These are phyloP conservation scores for Catharus ustulatus DNA, from an alignment of 2,797 vertebrate genomes.

Conservation along the genomic window DNA sequence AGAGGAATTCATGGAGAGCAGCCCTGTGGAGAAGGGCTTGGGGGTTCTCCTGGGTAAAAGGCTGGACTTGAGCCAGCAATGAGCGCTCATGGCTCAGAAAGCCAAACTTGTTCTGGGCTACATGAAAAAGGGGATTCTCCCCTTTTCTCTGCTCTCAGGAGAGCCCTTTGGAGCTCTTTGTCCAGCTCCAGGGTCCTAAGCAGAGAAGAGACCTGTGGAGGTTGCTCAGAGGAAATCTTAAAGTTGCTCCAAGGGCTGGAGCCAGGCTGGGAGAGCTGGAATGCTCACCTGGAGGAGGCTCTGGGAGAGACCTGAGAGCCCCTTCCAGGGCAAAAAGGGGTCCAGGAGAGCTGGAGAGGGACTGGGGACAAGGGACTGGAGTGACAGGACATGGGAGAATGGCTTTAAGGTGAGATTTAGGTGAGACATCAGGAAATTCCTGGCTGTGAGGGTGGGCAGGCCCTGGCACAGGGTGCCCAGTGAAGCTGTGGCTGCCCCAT, in stretches of 20 bases:
- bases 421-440: neutral
- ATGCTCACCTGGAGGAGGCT: neutral
- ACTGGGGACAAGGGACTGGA: neutral
- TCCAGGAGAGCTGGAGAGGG: neutral
- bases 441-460: neutral
- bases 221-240: neutral
- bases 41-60: neutral
- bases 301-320: neutral
- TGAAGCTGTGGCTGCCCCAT: neutral
- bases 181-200: neutral
- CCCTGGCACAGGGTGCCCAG: neutral
- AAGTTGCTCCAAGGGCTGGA: neutral
- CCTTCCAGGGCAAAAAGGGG: neutral
- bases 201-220: too few relatives aligned
- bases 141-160: rapidly evolving
- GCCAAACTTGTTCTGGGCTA: rapidly evolving
- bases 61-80: neutral
- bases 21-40: neutral
- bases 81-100: rapidly evolving
- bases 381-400: neutral
- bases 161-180: neutral
- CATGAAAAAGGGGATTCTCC: rapidly evolving
- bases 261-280: neutral
- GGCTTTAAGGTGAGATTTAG: neutral
- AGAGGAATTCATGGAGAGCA: neutral